Evolutionary conservation across 92 coral and sea anemone species (phyloP).

Genomic region (Epizoanthus fatuus): DNA sequence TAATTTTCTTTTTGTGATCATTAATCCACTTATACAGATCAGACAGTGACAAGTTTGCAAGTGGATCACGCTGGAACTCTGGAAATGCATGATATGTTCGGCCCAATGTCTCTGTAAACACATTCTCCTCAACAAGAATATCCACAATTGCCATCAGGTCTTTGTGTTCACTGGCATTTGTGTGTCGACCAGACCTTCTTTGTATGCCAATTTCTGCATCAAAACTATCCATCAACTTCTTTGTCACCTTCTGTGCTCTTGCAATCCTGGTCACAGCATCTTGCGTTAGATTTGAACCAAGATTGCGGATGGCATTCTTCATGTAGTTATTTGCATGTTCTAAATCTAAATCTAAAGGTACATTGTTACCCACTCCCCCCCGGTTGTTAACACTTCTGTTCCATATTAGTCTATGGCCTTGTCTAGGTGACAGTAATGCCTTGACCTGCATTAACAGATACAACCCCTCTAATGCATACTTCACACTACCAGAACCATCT

Average conservation of each 20-base stretch:
- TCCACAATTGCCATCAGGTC: constrained; percentile 59
- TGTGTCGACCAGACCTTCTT: constrained; percentile 65
- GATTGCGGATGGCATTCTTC: constrained; percentile 46
- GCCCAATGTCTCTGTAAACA: constrained; percentile 42
- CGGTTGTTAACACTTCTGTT: too few relatives aligned
- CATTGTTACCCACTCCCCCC: too few relatives aligned
- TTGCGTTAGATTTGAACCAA: constrained; percentile 64
- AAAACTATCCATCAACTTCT: constrained; percentile 47
- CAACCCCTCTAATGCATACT: too few relatives aligned
- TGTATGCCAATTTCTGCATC: constrained; percentile 40
- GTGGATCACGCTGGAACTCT: constrained; percentile 47
- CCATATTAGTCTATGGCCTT: too few relatives aligned
- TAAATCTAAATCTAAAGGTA: too few relatives aligned
- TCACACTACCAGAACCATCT: too few relatives aligned
- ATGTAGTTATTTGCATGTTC: neutral
- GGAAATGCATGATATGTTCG: constrained; percentile 54
- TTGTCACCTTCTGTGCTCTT: constrained; percentile 53
- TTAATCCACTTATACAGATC: constrained; percentile 70
- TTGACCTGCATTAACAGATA: too few relatives aligned
- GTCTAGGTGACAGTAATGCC: too few relatives aligned
- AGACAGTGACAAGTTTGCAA: constrained; percentile 56
- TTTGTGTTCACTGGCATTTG: constrained; percentile 31
- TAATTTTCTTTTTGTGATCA: constrained; percentile 62
- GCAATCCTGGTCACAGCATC: constrained; percentile 54
- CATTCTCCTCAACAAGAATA: constrained; percentile 50